Conservation (phyloP, 1,140 invertebrate species). For the Bombyx mandarina region DNA sequence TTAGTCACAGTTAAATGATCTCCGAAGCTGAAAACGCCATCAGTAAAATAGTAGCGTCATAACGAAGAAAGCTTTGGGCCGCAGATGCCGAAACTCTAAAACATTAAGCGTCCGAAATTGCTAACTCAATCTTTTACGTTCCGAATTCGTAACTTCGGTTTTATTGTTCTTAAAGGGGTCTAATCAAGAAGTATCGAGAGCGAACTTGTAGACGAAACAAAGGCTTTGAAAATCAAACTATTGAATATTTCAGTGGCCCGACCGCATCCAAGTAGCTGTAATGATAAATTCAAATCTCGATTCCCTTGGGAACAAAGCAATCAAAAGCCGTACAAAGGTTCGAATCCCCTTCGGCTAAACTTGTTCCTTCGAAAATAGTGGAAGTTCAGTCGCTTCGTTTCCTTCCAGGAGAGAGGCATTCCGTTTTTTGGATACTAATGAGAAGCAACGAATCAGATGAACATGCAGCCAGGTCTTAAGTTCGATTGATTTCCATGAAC, state of each 20-base stretch:
- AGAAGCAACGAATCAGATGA: background rate
- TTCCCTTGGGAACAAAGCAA: conserved; percentile 46
- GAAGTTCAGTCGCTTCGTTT: background rate
- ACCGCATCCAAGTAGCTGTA: conserved; percentile 32
- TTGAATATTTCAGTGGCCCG: conserved; percentile 27
- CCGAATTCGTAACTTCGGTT: no score
- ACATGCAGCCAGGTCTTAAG: background rate
- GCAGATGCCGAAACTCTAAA: no score
- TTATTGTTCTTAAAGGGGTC: no score
- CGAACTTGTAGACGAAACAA: conserved; percentile 6
- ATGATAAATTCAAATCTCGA: conserved; percentile 62
- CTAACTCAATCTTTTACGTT: no score
- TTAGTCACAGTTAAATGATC: no score
- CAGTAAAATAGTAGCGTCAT: no score
- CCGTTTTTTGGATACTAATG: background rate
- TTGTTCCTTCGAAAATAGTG: conserved; percentile 3
- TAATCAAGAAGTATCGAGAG: conserved; percentile 6
- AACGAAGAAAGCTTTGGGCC: no score
- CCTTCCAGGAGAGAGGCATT: background rate
- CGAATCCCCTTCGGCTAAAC: conserved; percentile 20
- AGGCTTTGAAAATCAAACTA: conserved; percentile 11
- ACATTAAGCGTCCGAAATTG: no score
- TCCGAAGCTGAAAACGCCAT: no score
- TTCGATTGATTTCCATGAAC: background rate
- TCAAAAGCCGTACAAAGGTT: conserved; percentile 49